phyloP scores from a whole-genome alignment of 2,888 invertebrate species.

The Oxystoma pomonae region DNA sequence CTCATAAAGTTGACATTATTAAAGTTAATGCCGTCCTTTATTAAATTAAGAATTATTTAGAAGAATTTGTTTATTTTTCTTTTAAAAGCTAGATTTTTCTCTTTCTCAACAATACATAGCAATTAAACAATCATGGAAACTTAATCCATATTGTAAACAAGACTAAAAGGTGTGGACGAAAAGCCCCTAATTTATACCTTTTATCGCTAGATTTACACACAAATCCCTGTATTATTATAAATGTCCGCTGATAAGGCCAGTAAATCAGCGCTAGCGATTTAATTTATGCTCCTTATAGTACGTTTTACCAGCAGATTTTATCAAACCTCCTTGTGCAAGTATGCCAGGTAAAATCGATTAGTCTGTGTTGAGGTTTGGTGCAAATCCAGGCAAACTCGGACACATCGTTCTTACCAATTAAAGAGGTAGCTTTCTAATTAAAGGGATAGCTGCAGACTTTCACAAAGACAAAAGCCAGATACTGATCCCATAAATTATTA shows the following conservation, averaged over 20 bases:
- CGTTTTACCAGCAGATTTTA: constrained; percentile 2
- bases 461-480: too few species aligned
- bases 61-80: too few species aligned
- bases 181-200: not conserved
- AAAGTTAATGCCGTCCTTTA: too few species aligned
- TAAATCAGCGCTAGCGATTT: constrained; percentile 20
- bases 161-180: not conserved
- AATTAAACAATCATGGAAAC: too few species aligned
- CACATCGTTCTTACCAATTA: too few species aligned
- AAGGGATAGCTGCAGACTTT: too few species aligned
- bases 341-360: not conserved
- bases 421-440: too few species aligned
- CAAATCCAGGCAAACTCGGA: not conserved
- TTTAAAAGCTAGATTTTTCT: too few species aligned
- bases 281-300: constrained; percentile 20
- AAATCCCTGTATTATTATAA: constrained; percentile 25
- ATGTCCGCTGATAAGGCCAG: constrained; percentile 23
- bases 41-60: too few species aligned
- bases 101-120: too few species aligned
- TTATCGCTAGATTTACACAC: constrained; percentile 20
- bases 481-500: too few species aligned
- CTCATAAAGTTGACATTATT: too few species aligned
- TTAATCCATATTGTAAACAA: not conserved
- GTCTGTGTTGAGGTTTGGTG: not conserved
- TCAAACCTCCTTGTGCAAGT: not conserved